Evolutionary conservation across 2,113 vertebrate genomes (phyloP).

Genomic region (Vanacampus margaritifer): DNA sequence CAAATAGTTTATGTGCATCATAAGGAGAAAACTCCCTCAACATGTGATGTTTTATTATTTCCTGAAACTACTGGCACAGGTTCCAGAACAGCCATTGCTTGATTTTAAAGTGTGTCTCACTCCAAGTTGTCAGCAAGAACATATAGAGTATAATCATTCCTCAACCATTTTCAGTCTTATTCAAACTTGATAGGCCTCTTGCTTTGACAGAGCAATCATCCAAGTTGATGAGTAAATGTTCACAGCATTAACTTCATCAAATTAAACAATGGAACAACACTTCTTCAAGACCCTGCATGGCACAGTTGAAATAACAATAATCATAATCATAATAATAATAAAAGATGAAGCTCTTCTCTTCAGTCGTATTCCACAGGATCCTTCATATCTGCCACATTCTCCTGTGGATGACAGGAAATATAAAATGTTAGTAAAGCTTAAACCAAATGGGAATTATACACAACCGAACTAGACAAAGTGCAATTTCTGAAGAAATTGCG

Average conservation of each 20-base stretch:
- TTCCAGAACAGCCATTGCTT: not conserved
- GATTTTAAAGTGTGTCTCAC: not conserved
- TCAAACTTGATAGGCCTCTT: not conserved
- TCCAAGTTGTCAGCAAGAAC: not conserved
- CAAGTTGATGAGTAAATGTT: not conserved
- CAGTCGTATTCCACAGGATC: slow-evolving; percentile 61
- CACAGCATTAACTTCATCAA: not conserved
- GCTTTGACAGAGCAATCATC: not conserved
- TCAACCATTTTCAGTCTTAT: not conserved
- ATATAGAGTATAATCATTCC: not conserved
- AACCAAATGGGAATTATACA: too few species aligned
- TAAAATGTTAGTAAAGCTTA: not conserved
- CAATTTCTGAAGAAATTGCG: too few species aligned
- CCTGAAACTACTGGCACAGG: not conserved
- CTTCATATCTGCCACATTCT: slow-evolving; percentile 50
- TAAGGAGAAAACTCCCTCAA: not conserved
- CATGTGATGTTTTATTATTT: not conserved
- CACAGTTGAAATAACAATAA: not conserved
- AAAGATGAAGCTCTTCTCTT: not conserved
- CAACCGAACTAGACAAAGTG: too few species aligned
- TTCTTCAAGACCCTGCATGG: not conserved
- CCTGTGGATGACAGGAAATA: slow-evolving; percentile 41
- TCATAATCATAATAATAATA: not conserved
- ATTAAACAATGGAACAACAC: not conserved
- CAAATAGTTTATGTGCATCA: not conserved